These are phyloP conservation scores for Phrynosoma blainvillii DNA, from an alignment of 2,113 vertebrate species.

Conservation along the genomic window DNA sequence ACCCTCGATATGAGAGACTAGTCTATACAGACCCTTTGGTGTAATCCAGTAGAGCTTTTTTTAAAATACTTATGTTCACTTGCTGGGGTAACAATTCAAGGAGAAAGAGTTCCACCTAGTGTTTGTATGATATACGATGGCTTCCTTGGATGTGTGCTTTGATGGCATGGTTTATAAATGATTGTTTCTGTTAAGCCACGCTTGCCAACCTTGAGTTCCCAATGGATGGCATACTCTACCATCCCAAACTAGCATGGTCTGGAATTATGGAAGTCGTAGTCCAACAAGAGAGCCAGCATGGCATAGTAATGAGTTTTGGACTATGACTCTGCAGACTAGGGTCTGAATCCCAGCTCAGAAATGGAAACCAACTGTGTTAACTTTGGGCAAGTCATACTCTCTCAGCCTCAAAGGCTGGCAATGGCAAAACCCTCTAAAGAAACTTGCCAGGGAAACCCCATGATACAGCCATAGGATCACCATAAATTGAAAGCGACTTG, in stretches of 20 bases:
- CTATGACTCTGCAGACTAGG: too few species aligned
- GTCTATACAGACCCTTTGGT: not conserved
- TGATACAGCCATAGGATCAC: too few species aligned
- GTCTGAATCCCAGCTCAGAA: too few species aligned
- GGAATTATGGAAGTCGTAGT: too few species aligned
- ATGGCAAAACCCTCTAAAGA: too few species aligned
- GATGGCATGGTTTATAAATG: not conserved
- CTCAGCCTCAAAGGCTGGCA: too few species aligned
- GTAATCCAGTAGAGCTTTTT: not conserved
- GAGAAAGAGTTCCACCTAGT: not conserved
- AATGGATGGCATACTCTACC: not conserved
- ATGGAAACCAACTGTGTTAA: too few species aligned
- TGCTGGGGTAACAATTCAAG: not conserved
- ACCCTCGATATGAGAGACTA: not conserved
- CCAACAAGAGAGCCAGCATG: too few species aligned
- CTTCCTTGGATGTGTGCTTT: not conserved
- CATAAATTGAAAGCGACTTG: too few species aligned
- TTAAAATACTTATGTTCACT: not conserved
- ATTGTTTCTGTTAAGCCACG: not conserved
- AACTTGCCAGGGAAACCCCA: too few species aligned
- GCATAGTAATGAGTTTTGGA: too few species aligned
- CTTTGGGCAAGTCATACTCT: too few species aligned
- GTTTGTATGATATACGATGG: not conserved
- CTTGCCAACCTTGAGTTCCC: not conserved
- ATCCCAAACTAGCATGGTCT: not conserved